Base-by-base conservation (phyloP, 2,113 vertebrate genomes). In the Tyrannus savana region DNA sequence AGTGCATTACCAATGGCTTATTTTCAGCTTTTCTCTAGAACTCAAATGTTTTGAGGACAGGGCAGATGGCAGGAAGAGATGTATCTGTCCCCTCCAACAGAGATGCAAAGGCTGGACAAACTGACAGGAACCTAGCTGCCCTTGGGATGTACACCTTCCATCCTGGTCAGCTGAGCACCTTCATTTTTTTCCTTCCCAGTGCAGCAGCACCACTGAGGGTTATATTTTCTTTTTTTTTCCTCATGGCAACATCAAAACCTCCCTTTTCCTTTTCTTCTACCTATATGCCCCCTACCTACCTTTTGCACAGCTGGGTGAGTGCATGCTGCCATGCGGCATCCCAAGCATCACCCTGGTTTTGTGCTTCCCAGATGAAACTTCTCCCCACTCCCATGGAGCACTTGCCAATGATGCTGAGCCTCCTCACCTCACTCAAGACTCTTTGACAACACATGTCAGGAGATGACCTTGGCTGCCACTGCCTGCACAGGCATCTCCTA, bases 251-350 rank as follows among this genome's bases (percentile, higher is more conserved):
- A 84, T 41, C 27, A 95, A 92, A 91, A 19, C 30, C 16, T 71
- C 35, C 10, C 35, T 78, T 49, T 63, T 74, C n/a, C 10, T 84
- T 78, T 81, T 44, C 19, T 76, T 90, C 41, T 46, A 83, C 15
- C 47, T 63, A 87, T 84, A 81, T 37, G 30, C 56, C 87, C 52
- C 63, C 47, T 2, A 4, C 44, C 21, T 53, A 42, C 47, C 52
- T 82, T 74, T 31, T 33, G 39, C 42, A 78, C 17, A 74, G 64
- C 24, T 18, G 52, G 19, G 52, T 24, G 53, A 90, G 52, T 10
- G 52, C 60, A 33, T 2, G 16, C 56, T 90, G 49, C 42, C 31
- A 17, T 0, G 0, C 1, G 1, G 41, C 69, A 88, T 50, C 52
- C 46, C 50, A 73, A 41, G 46, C 28, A 69, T 35, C 13, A 5